These are phyloP conservation scores for Caradrina kadenii DNA, from an alignment of 2,888 invertebrate species.

Conservation along the genomic window DNA sequence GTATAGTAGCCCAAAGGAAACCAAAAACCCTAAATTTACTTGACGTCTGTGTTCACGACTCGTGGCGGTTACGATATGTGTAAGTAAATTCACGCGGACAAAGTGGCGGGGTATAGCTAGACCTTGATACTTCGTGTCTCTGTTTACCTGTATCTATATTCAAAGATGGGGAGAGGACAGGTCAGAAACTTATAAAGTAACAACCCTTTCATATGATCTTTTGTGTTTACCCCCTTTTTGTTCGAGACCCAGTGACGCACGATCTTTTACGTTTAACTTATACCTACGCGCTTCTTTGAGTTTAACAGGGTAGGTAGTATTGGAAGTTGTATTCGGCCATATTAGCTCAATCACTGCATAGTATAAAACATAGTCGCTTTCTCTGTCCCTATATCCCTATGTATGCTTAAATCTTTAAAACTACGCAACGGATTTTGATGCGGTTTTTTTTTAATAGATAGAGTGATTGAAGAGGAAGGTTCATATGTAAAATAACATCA, in stretches of 20 bases:
- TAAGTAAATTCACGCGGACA: not conserved
- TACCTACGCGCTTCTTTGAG: slow-evolving; percentile 3
- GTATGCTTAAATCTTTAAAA: too few species aligned
- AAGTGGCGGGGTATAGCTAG: too few species aligned
- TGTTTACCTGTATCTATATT: slow-evolving; percentile 18
- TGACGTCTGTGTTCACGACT: too few species aligned
- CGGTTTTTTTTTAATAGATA: too few species aligned
- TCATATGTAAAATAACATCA: too few species aligned
- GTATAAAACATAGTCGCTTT: too few species aligned
- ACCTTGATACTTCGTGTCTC: not conserved
- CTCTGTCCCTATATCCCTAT: too few species aligned
- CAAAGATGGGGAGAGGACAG: slow-evolving; percentile 12
- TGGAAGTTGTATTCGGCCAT: not conserved
- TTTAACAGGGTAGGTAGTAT: slow-evolving; percentile 7
- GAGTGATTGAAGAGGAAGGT: too few species aligned
- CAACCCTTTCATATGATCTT: slow-evolving; percentile 47
- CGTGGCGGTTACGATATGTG: too few species aligned
- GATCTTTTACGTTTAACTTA: slow-evolving; percentile 40
- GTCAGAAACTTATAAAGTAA: slow-evolving; percentile 41
- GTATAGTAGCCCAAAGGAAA: too few species aligned
- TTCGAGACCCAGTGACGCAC: slow-evolving; percentile 40
- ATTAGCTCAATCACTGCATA: not conserved
- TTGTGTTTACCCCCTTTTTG: slow-evolving; percentile 50
- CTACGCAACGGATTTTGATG: too few species aligned
- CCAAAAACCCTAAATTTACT: too few species aligned